Evolutionary conservation across 2,797 vertebrate species (phyloP).

Genomic region (Rhinichthys osculus): DNA sequence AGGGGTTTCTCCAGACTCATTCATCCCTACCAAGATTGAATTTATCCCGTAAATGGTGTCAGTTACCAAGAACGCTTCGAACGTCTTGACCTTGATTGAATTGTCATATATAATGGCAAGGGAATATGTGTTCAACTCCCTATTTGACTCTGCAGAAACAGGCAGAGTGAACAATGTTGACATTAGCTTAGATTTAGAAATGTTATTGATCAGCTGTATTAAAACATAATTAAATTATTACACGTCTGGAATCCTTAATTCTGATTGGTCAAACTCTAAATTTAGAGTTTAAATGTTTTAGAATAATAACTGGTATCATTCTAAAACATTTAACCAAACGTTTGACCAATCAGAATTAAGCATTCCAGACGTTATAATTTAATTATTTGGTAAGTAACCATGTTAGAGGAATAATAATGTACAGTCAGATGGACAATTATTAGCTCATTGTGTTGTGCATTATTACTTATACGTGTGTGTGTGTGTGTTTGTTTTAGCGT

Average conservation of each 20-base stretch:
- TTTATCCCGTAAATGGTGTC: background rate
- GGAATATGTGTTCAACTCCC: background rate
- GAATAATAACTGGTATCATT: background rate
- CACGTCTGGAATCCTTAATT: background rate
- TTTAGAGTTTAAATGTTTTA: background rate
- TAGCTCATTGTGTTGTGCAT: background rate
- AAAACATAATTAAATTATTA: background rate
- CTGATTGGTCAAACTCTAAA: background rate
- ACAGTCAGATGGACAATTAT: background rate
- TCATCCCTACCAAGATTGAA: background rate
- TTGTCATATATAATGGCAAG: background rate
- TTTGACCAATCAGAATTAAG: too few relatives aligned
- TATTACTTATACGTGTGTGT: background rate
- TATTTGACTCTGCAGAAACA: background rate
- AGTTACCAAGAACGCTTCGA: background rate
- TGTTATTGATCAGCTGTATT: background rate
- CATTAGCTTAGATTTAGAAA: background rate
- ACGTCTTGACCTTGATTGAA: background rate
- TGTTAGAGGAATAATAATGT: background rate
- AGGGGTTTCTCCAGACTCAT: conserved; percentile 50
- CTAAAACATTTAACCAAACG: too few relatives aligned
- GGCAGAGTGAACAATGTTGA: background rate
- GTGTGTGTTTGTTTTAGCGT: background rate
- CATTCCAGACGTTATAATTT: too few relatives aligned
- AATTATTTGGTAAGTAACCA: background rate